These are phyloP conservation scores for Caenorhabditis tropicalis DNA, from an alignment of 1,140 invertebrate genomes.

Conservation along the genomic window DNA sequence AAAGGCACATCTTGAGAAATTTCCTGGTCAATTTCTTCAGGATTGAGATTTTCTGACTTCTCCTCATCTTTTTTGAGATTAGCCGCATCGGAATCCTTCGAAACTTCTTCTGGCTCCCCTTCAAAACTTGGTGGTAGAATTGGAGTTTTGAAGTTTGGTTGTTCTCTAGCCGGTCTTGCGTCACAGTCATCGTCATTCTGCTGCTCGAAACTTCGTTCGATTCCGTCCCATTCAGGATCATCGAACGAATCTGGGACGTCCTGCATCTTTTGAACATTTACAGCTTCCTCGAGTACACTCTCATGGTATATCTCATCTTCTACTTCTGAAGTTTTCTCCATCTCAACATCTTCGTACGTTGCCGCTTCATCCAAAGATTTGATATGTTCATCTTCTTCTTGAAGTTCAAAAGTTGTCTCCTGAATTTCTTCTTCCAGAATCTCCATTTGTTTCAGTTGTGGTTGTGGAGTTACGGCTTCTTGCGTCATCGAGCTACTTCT, in stretches of 20 bases:
- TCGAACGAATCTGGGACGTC: not conserved
- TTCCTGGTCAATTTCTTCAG: too few species aligned
- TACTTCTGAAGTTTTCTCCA: not conserved
- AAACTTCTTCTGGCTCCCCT: not conserved
- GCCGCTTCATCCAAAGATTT: not conserved
- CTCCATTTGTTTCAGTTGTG: not conserved
- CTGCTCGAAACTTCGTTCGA: not conserved
- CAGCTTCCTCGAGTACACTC: too few species aligned
- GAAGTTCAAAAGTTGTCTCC: not conserved
- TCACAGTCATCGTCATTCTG: not conserved
- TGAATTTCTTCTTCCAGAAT: not conserved
- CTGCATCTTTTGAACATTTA: not conserved
- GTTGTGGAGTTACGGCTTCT: not conserved
- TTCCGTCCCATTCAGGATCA: not conserved
- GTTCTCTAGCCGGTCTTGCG: not conserved
- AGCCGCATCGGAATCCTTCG: too few species aligned
- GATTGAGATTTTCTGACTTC: not conserved
- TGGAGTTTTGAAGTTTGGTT: not conserved
- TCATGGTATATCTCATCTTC: not conserved
- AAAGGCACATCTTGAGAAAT: not conserved
- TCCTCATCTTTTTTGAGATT: not conserved
- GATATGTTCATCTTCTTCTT: not conserved
- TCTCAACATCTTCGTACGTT: not conserved
- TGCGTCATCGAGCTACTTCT: not conserved
- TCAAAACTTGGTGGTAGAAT: not conserved